Evolutionary conservation across 2,113 vertebrate species (phyloP).

Genomic region (Melanocharis versteri): DNA sequence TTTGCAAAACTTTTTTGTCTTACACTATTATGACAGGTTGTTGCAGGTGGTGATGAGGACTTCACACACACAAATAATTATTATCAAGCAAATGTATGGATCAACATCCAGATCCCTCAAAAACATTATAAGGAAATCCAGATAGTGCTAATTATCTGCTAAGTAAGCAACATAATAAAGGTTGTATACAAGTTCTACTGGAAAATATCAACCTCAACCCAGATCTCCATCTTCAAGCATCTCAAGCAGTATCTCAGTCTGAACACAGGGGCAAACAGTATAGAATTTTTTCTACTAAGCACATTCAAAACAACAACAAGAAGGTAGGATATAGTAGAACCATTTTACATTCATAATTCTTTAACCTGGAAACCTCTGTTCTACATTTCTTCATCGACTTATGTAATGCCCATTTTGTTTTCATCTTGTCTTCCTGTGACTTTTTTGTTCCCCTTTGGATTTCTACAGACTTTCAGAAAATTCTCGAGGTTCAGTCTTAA

Average conservation of each 20-base stretch:
- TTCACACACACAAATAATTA: background rate
- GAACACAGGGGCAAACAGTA: background rate
- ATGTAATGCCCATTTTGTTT: background rate
- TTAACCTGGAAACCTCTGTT: background rate
- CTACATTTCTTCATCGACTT: background rate
- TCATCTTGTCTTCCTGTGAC: background rate
- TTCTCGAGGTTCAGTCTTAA: background rate
- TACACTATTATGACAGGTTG: background rate
- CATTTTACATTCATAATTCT: background rate
- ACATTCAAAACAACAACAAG: background rate
- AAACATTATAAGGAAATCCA: background rate
- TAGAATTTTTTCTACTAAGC: rapidly evolving
- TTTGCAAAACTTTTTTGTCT: background rate
- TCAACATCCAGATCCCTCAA: background rate
- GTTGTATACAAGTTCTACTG: background rate
- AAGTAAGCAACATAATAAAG: background rate
- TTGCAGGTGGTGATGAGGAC: background rate
- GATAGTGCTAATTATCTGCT: background rate
- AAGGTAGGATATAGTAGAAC: background rate
- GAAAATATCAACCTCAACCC: background rate
- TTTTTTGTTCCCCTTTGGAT: background rate
- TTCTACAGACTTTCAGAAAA: background rate
- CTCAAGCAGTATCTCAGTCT: background rate
- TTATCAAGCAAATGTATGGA: rapidly evolving
- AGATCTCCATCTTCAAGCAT: background rate